A percentile compares a stretch with the other conserved stretches of the same genome.
phyloP scores from a whole-genome alignment of 2,113 vertebrate species.

The Ceuthmochares aereus region DNA sequence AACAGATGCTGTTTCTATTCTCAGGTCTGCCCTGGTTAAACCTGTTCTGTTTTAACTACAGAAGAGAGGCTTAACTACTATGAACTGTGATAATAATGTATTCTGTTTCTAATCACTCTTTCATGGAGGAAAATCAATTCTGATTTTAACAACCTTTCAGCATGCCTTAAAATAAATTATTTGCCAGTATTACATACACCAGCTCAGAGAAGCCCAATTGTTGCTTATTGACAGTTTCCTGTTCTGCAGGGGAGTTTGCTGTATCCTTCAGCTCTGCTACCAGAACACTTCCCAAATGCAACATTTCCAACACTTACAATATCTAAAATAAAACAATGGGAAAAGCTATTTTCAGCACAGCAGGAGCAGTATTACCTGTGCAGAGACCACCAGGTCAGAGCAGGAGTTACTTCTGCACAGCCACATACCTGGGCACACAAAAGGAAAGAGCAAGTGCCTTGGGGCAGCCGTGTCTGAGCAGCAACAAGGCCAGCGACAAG shows the following conservation, averaged over 20 bases:
- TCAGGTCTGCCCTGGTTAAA: background rate
- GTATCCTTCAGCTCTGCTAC: background rate
- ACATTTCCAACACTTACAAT: background rate
- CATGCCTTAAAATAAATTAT: background rate
- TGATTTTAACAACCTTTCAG: background rate
- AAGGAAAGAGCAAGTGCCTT: background rate
- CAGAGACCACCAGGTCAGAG: background rate
- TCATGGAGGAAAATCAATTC: background rate
- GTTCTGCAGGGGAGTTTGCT: background rate
- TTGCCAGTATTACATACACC: background rate
- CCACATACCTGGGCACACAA: rapidly evolving
- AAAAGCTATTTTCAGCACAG: background rate
- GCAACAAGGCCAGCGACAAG: background rate
- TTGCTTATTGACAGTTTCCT: background rate
- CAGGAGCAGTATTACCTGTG: background rate
- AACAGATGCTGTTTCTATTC: background rate
- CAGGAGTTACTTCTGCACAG: background rate
- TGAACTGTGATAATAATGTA: background rate
- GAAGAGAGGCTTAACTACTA: background rate
- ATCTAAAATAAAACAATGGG: background rate
- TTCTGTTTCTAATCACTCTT: background rate
- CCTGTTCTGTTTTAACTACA: background rate
- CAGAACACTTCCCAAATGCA: background rate
- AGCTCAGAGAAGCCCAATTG: background rate
- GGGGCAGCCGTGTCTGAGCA: background rate